These are phyloP conservation scores for Torymus auratus DNA, from an alignment of 2,888 invertebrate species.

Conservation along the genomic window DNA sequence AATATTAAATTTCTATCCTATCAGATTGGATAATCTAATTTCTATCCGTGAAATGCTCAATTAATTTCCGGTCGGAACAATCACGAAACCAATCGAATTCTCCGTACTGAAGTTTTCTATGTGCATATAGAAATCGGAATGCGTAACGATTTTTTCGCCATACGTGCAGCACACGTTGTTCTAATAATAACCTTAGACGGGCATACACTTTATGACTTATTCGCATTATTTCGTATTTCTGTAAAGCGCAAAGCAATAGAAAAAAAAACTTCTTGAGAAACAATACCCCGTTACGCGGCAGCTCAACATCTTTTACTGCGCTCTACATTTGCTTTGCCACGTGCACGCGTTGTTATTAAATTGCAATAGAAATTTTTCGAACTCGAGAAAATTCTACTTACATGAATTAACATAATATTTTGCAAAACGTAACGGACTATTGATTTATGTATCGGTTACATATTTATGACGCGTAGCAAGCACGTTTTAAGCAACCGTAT, in stretches of 20 bases:
- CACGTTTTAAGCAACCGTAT: too few relatives aligned
- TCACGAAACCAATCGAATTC: too few relatives aligned
- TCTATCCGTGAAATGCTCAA: too few relatives aligned
- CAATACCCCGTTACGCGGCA: neutral
- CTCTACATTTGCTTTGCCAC: neutral
- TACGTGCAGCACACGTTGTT: neutral
- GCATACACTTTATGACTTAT: neutral
- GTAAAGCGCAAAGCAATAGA: neutral
- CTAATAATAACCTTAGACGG: neutral
- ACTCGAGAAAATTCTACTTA: neutral
- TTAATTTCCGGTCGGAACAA: too few relatives aligned
- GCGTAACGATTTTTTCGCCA: constrained; percentile 2
- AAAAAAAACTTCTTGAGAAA: constrained; percentile 10
- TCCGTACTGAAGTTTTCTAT: too few relatives aligned
- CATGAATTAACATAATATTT: constrained; percentile 26
- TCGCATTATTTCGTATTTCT: constrained; percentile 13
- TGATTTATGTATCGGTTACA: neutral
- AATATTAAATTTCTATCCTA: too few relatives aligned
- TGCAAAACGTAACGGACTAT: neutral
- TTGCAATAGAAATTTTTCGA: constrained; percentile 31
- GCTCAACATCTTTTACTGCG: constrained; percentile 6
- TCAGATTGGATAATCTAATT: too few relatives aligned
- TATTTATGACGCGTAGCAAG: neutral
- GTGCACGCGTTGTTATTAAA: neutral
- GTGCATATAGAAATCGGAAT: neutral